These are phyloP conservation scores for Mercenaria mercenaria DNA, from an alignment of 1,140 invertebrate species.

Conservation along the genomic window DNA sequence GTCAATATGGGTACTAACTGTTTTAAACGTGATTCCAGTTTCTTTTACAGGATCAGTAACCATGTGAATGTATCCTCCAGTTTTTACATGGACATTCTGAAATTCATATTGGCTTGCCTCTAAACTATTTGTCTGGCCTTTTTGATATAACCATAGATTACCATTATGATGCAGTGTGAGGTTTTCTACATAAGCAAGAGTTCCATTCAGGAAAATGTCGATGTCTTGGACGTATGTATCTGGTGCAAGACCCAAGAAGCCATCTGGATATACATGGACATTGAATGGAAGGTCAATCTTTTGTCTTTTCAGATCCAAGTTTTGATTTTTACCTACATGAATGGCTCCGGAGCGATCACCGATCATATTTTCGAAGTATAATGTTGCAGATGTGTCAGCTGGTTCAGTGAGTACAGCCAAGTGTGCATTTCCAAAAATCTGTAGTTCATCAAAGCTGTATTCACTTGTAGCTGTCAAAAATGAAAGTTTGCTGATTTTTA, in stretches of 20 bases:
- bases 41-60: slow-evolving; percentile 75
- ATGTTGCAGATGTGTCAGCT: slow-evolving; percentile 53
- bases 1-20: slow-evolving; percentile 73
- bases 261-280: slow-evolving; percentile 77
- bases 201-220: slow-evolving; percentile 80
- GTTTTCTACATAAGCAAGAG: slow-evolving; percentile 75
- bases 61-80: slow-evolving; percentile 77
- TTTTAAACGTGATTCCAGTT: slow-evolving; percentile 69
- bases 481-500: background rate
- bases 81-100: slow-evolving; percentile 78
- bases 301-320: slow-evolving; percentile 74
- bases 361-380: slow-evolving; percentile 79
- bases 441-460: slow-evolving; percentile 78
- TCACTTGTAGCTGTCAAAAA: slow-evolving; percentile 54
- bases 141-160: slow-evolving; percentile 73
- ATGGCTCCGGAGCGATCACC: slow-evolving; percentile 78
- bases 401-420: slow-evolving; percentile 77
- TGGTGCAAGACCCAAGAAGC: slow-evolving; percentile 76
- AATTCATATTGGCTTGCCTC: slow-evolving; percentile 72
- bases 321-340: slow-evolving; percentile 74
- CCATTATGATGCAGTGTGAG: slow-evolving; percentile 78
- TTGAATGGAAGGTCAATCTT: slow-evolving; percentile 79
- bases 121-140: slow-evolving; percentile 68
- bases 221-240: slow-evolving; percentile 75
- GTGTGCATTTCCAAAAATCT: slow-evolving; percentile 78